Base-by-base conservation (phyloP, 2,888 invertebrate genomes). In the Synanthedon formicaeformis region DNA sequence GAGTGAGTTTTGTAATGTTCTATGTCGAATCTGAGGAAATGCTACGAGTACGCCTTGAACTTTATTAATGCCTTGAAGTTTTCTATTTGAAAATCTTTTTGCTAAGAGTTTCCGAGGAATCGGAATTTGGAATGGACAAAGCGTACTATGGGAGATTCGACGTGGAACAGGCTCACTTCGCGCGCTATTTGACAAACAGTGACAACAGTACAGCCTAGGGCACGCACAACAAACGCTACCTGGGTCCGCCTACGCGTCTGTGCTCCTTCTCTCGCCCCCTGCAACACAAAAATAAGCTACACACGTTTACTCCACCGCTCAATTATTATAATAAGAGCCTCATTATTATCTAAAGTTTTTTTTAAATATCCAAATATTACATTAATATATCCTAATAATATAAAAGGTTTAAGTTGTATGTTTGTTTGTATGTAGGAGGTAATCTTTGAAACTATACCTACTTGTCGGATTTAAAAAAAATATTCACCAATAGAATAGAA, bases 141-240 rank as follows among this genome's bases (percentile, higher is more conserved):
- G 60, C 63, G 56, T 61, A 59, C 61, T 62, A 58, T 55, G 50
- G 60, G 67, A 69, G 75, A 78, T 78, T 84, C 79, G 82, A 81
- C 80, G 71, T 75, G 71, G 76, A 81, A 78, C 76, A 61, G 57
- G 64, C 82, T 79, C 85, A 82, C 84, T 75, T 71, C 76, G 81
- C 84, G 81, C 81, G 78, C 85, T 85, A 84, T 78, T 72, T 71
- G 75, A 83, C 82, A 80, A 75, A 85, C 85, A 85, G 81, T 85
- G 84, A 85, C 81, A 83, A 86, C 85, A 88, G 78, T 83, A 81
- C 82, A 86, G 81, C 88, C 88, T 88, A 88, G 79, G 75, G 82
- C 86, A 88, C 88, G 88, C 87, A 88, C 88, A 88, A 84, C 85
- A 84, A 77, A 85, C 82, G 85, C 86, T 87, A 86, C 87, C 86